These are phyloP conservation scores for Callipepla squamata DNA, from an alignment of 2,113 vertebrate genomes.

Conservation along the genomic window DNA sequence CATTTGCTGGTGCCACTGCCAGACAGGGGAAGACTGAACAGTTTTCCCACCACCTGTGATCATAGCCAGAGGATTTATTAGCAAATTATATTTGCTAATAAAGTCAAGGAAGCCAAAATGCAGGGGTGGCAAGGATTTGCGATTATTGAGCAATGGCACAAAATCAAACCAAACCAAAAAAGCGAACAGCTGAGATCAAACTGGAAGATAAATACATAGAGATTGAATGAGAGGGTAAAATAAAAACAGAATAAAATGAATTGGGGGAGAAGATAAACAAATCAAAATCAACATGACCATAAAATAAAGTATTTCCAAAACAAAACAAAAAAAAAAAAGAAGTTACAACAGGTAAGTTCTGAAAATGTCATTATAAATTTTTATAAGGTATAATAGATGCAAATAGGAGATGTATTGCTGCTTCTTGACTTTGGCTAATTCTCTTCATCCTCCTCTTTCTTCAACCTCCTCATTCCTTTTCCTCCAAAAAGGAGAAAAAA, in stretches of 20 bases:
- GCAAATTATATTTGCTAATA: constrained; percentile 44
- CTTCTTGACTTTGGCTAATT: not conserved
- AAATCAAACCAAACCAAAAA: not conserved
- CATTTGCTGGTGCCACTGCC: not conserved
- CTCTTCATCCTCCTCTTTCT: not conserved
- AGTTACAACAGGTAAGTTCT: not conserved
- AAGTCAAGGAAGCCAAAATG: not conserved
- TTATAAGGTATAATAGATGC: not conserved
- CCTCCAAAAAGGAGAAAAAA: not conserved
- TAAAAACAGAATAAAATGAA: not conserved
- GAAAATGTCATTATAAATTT: not conserved
- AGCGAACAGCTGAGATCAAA: not conserved
- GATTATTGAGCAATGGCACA: not conserved
- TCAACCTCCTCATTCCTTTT: not conserved
- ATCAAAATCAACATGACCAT: not conserved
- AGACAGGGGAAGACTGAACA: not conserved
- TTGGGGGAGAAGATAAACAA: not conserved
- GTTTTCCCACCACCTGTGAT: not conserved
- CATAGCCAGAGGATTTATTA: constrained; percentile 30
- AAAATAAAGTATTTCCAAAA: not conserved
- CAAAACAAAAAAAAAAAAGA: not conserved
- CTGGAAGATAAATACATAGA: not conserved
- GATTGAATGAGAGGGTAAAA: not conserved
- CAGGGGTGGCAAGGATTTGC: not conserved
- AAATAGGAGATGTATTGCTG: not conserved